Evolutionary conservation across 2,113 vertebrate species (phyloP).

Genomic region (Stigmatopora nigra): DNA sequence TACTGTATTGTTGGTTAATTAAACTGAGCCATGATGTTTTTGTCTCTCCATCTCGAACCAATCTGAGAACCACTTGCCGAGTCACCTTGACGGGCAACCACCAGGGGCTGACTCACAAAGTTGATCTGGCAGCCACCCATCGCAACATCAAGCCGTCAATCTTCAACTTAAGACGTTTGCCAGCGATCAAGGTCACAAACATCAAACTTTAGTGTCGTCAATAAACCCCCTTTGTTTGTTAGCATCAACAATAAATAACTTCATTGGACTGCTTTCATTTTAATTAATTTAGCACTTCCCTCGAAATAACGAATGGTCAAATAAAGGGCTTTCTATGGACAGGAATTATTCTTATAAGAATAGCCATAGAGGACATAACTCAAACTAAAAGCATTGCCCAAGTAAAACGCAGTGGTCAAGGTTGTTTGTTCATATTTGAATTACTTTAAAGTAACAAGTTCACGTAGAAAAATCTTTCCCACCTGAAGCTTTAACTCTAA

Average conservation of each 20-base stretch:
- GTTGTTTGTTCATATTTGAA: slow-evolving; percentile 23
- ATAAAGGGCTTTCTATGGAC: slow-evolving; percentile 55
- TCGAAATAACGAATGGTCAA: slow-evolving; percentile 58
- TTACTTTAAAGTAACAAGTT: background rate
- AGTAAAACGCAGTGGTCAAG: slow-evolving; percentile 41
- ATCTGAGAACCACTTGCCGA: background rate
- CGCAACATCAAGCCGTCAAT: slow-evolving; percentile 7
- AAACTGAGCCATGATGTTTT: background rate
- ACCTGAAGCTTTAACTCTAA: background rate
- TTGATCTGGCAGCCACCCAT: background rate
- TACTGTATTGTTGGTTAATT: background rate
- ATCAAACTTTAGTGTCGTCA: slow-evolving; percentile 35
- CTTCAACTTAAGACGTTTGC: slow-evolving; percentile 18
- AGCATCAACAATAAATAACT: slow-evolving; percentile 54
- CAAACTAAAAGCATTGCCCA: slow-evolving; percentile 64
- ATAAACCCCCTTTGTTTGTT: slow-evolving; percentile 11
- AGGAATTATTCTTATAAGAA: slow-evolving; percentile 56
- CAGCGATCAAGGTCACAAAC: slow-evolving; percentile 34
- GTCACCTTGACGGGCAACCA: background rate
- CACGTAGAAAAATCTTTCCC: slow-evolving; percentile 2
- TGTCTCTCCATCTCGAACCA: background rate
- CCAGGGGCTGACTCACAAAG: background rate
- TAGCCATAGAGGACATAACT: slow-evolving; percentile 66
- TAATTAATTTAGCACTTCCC: slow-evolving; percentile 69
- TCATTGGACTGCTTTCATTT: slow-evolving; percentile 59